These are phyloP conservation scores for Mya arenaria DNA, from an alignment of 1,140 invertebrate genomes.

Conservation along the genomic window DNA sequence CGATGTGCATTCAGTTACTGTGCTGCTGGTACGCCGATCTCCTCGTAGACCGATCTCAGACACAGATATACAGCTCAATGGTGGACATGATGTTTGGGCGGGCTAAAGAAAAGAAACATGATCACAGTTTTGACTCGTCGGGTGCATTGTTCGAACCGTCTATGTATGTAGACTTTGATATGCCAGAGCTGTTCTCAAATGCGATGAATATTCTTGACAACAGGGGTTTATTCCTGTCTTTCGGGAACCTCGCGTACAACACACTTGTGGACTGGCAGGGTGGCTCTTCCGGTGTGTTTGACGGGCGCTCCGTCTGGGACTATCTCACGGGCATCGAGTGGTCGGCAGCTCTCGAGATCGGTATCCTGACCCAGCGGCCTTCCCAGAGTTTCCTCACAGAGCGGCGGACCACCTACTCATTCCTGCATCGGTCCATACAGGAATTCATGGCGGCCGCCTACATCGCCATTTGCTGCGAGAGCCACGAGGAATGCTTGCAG, in stretches of 20 bases:
- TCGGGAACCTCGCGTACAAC: neutral
- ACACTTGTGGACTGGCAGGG: neutral
- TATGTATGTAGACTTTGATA: neutral
- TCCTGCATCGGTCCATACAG: constrained; percentile 9
- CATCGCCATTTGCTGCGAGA: neutral
- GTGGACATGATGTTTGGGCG: neutral
- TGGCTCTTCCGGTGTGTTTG: neutral
- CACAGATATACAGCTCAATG: constrained; percentile 16
- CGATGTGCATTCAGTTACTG: neutral
- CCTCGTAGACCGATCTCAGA: neutral
- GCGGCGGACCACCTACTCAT: neutral
- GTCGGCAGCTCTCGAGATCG: neutral
- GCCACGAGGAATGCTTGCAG: neutral
- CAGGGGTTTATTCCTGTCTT: neutral
- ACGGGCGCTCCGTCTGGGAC: neutral
- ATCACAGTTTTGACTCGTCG: neutral
- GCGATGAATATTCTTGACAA: neutral
- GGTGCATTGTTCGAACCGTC: neutral
- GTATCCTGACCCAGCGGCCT: neutral
- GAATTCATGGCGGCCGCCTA: constrained; percentile 14
- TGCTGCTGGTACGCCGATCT: neutral
- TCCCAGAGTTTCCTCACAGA: too few relatives aligned
- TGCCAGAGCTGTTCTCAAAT: neutral
- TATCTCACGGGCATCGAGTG: neutral
- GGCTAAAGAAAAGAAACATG: neutral